A percentile compares a stretch with the other conserved stretches of the same genome.
These are phyloP conservation scores for Triops longicaudatus DNA, from an alignment of 1,140 invertebrate genomes.

Conservation along the genomic window DNA sequence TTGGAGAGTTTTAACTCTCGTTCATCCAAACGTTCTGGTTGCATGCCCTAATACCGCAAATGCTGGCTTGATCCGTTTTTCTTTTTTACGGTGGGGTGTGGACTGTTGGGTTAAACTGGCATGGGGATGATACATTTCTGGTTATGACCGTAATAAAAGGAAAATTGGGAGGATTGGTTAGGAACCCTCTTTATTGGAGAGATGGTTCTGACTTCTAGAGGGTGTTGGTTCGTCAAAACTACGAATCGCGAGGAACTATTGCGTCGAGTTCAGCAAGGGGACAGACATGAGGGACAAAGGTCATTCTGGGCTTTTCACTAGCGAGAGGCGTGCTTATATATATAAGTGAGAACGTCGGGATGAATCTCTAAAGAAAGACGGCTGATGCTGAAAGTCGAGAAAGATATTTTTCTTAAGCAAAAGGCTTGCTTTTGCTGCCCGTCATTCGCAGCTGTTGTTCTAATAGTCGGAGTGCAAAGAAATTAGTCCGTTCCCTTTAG, in stretches of 20 bases:
- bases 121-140: too few species aligned
- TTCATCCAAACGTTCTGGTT: neutral
- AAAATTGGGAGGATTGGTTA: too few species aligned
- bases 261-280: neutral
- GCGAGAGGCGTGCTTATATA: neutral
- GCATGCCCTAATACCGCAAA: neutral
- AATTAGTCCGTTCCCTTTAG: conserved; percentile 4
- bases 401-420: neutral
- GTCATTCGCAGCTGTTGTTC: neutral
- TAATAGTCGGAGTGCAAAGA: conserved; percentile 7
- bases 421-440: neutral
- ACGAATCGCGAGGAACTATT: neutral
- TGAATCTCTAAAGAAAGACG: neutral
- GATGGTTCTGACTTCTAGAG: too few species aligned
- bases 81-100: neutral
- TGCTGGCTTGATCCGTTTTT: neutral
- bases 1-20: neutral
- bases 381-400: neutral
- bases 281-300: neutral
- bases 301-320: neutral
- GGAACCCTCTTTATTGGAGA: too few species aligned
- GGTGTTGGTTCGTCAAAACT: neutral
- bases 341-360: neutral
- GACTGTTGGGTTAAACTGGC: too few species aligned
- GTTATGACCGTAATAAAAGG: too few species aligned